A percentile compares a stretch with the other conserved stretches of the same genome.
These are phyloP conservation scores for Melanotaenia duboulayi DNA, from an alignment of 2,113 vertebrate species.

Conservation along the genomic window DNA sequence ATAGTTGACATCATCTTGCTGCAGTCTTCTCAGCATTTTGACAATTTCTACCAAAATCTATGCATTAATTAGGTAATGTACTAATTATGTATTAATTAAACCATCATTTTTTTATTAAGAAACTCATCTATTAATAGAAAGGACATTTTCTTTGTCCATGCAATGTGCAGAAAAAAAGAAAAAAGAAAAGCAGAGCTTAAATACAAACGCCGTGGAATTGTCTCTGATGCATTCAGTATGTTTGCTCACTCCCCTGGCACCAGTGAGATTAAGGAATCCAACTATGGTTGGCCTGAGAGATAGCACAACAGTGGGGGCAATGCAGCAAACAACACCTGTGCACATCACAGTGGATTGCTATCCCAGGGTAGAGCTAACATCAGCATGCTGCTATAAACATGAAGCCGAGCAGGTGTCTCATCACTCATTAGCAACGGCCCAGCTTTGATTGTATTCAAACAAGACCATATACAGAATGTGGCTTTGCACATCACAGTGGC, in stretches of 20 bases:
- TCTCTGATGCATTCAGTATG: constrained; percentile 32
- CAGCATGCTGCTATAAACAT: constrained; percentile 55
- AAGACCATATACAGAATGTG: constrained; percentile 11
- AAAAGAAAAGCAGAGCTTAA: background rate
- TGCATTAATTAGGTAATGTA: too few relatives aligned
- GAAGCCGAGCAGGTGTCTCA: constrained; percentile 56
- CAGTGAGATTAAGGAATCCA: constrained; percentile 51
- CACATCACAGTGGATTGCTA: constrained; percentile 45
- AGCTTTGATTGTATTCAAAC: constrained; percentile 33
- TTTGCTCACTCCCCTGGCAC: constrained; percentile 37
- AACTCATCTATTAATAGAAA: background rate
- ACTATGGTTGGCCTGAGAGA: constrained; percentile 32
- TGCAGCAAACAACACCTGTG: constrained; percentile 68
- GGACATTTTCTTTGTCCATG: background rate
- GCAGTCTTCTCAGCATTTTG: too few relatives aligned
- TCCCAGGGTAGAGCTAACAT: constrained; percentile 60
- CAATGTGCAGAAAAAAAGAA: background rate
- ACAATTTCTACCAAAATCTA: too few relatives aligned
- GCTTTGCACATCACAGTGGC: background rate
- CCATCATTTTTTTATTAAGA: too few relatives aligned
- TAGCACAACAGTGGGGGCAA: constrained; percentile 29
- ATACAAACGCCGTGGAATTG: constrained; percentile 24
- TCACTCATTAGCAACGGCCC: constrained; percentile 21
- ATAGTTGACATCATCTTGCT: too few relatives aligned
- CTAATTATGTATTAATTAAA: too few relatives aligned